These are phyloP conservation scores for Tinea semifulvella DNA, from an alignment of 2,888 invertebrate genomes.

Conservation along the genomic window DNA sequence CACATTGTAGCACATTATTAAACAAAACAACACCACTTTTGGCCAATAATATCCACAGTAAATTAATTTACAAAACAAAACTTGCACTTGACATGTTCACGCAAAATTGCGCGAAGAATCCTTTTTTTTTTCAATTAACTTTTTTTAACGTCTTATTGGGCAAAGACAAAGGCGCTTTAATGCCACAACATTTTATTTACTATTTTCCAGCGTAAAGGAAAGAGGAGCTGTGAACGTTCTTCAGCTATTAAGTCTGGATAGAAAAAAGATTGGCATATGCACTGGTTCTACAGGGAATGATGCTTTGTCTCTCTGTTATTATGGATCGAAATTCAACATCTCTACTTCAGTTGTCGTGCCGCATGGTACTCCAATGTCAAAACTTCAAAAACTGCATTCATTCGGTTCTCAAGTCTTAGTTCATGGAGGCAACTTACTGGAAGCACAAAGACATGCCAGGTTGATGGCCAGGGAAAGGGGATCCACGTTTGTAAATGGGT, in stretches of 20 bases:
- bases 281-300: conserved; percentile 78
- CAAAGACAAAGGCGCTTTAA: not conserved
- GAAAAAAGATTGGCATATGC: conserved; percentile 70
- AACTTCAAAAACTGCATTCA: conserved; percentile 69
- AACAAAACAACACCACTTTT: too few relatives aligned
- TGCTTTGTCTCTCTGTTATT: conserved; percentile 72
- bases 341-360: conserved; percentile 77
- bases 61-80: too few relatives aligned
- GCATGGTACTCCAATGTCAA: conserved; percentile 70
- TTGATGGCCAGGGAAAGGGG: conserved; percentile 65
- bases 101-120: too few relatives aligned
- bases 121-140: too few relatives aligned
- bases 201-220: conserved; percentile 72
- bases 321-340: conserved; percentile 67
- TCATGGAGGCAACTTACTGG: conserved; percentile 68
- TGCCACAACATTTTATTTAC: not conserved
- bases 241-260: conserved; percentile 61
- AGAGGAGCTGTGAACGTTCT: conserved; percentile 73
- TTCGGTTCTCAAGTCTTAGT: conserved; percentile 74
- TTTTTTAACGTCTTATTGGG: too few relatives aligned
- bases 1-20: too few relatives aligned
- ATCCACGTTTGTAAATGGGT: conserved; percentile 75
- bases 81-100: too few relatives aligned
- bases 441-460: conserved; percentile 70
- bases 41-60: too few relatives aligned